Conservation (phyloP, 2,888 invertebrate species). For the Pelosia muscerda region DNA sequence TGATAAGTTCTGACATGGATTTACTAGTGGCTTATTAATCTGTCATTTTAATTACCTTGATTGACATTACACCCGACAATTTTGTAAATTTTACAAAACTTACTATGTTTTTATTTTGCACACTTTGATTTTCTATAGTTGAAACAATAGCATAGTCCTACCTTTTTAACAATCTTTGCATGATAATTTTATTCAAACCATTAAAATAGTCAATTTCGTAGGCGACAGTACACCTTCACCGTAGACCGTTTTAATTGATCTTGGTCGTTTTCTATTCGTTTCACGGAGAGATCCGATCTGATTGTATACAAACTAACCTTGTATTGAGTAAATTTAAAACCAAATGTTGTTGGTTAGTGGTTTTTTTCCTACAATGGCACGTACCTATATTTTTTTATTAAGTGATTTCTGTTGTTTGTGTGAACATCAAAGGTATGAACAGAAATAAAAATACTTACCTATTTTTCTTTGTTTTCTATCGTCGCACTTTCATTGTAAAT, state of each 20-base stretch:
- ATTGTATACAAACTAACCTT: conserved; percentile 51
- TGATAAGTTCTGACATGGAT: too few relatives aligned
- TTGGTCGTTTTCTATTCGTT: conserved; percentile 71
- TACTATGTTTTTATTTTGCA: not conserved
- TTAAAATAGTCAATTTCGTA: not conserved
- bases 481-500: too few relatives aligned
- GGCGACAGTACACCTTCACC: conserved; percentile 44
- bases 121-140: not conserved
- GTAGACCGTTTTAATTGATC: conserved; percentile 75
- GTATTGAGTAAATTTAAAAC: conserved; percentile 6
- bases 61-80: not conserved
- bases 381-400: too few relatives aligned
- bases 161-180: not conserved
- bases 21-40: too few relatives aligned
- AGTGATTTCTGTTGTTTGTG: too few relatives aligned
- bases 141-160: not conserved
- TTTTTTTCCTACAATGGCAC: too few relatives aligned
- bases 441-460: too few relatives aligned
- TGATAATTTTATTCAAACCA: not conserved
- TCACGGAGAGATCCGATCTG: conserved; percentile 58
- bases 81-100: not conserved
- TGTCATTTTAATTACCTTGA: not conserved
- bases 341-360: not conserved
- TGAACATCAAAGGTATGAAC: too few relatives aligned
- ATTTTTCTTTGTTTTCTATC: too few relatives aligned